Percentiles rank a stretch among this genome's conserved stretches.
Conservation (phyloP, 2,888 invertebrate genomes). For the Notocelia uddmanniana region DNA sequence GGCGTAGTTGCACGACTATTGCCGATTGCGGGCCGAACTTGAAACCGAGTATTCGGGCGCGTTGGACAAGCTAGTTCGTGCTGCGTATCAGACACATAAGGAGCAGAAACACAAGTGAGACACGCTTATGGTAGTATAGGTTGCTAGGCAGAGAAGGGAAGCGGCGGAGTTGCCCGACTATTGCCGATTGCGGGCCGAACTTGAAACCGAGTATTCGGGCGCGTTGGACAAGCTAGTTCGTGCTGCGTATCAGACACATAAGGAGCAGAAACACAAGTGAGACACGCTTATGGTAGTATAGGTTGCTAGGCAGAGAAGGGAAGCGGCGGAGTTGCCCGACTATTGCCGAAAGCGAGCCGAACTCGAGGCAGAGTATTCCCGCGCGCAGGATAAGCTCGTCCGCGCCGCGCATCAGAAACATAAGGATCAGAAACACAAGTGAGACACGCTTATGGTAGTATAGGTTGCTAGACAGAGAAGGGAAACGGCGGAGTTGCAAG, state of each 20-base stretch:
- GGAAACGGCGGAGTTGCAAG: constrained; percentile 95
- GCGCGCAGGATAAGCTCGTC: constrained; percentile 96
- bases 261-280: constrained; percentile 89
- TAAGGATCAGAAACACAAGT: constrained; percentile 89
- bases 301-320: too few relatives aligned
- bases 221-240: constrained; percentile 97
- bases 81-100: constrained; percentile 73
- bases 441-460: constrained; percentile 14
- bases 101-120: constrained; percentile 89
- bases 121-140: too few relatives aligned
- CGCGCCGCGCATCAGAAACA: constrained; percentile 85
- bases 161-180: constrained; percentile 94
- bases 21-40: constrained; percentile 94
- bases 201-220: constrained; percentile 97
- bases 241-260: constrained; percentile 78
- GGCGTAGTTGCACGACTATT: constrained; percentile 94
- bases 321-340: constrained; percentile 94
- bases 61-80: constrained; percentile 96
- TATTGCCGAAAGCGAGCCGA: constrained; percentile 96
- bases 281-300: constrained; percentile 7
- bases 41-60: constrained; percentile 97
- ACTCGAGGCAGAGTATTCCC: constrained; percentile 96
- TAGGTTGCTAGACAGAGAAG: too few relatives aligned
- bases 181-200: constrained; percentile 94
- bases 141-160: too few relatives aligned